Base-by-base conservation (phyloP, 2,113 vertebrate genomes). In the Trachemys scripta region DNA sequence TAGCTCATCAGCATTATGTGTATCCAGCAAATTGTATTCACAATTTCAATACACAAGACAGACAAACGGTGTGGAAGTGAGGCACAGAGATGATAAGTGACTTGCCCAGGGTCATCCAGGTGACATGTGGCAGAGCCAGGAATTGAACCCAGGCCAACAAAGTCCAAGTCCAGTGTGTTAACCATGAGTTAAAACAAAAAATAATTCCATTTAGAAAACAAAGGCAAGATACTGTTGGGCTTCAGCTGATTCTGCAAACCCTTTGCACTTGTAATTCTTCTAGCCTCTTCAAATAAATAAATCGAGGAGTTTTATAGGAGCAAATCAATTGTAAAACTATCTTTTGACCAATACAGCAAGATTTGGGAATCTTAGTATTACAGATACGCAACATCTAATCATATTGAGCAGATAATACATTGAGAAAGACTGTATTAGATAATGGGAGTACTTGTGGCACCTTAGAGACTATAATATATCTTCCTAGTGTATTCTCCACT, bases 61-160 rank as follows among this genome's bases (percentile, higher is more conserved):
- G 84, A 84, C 56, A 3, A 27, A 9, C 11, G 14, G 0, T 0
- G 17, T 86, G 82, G 90, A 65, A 54, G 88, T 90, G 86, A 91
- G 2, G 0, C 1, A n/a, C 80, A 88, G 90, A 0, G 0, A 75
- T 2, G 0, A 75, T 2, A 3, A 0, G 82, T 4, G 83, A 81
- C 80, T 92, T 95, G 93, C 78, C 56, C 85, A 0, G 51, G 38
- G 82, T 69, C 85, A 92, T 90, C 82, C 86, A 90, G 0, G 75
- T 91, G 10, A 47, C 75, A 57, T 87, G 62, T 4, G 87, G 72
- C 3, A 29, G 16, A 1, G 38, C 81, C 91, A 93, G 35, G 1
- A 35, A 79, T 19, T 1, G 1, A 93, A 90, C 57, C 82, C 57
- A 31, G 25, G 3, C 0, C 0, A 0, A 85, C 92, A 89, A 50